phyloP scores from a whole-genome alignment of 2,888 invertebrate species.

The Selenia dentaria region DNA sequence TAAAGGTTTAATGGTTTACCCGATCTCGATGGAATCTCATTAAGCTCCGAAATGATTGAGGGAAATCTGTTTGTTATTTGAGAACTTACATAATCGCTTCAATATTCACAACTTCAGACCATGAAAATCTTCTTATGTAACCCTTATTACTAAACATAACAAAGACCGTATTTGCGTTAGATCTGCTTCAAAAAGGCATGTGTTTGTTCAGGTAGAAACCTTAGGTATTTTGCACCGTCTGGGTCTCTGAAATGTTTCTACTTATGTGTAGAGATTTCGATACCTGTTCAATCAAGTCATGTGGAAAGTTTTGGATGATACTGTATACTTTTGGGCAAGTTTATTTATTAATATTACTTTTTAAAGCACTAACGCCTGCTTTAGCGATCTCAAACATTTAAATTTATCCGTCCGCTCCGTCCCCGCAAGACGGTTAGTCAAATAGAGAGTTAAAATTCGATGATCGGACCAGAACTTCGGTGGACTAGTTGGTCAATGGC shows the following conservation, averaged over 20 bases:
- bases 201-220: slow-evolving; percentile 18
- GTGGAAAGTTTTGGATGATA: slow-evolving; percentile 7
- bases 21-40: slow-evolving; percentile 40
- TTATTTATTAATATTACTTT: too few relatives aligned
- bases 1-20: slow-evolving; percentile 30
- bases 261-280: slow-evolving; percentile 11
- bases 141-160: background rate
- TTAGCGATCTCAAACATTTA: too few relatives aligned
- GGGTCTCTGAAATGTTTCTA: slow-evolving; percentile 18
- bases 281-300: slow-evolving; percentile 5
- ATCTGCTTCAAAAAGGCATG: background rate
- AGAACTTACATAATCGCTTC: slow-evolving; percentile 22
- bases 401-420: too few relatives aligned
- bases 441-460: too few relatives aligned
- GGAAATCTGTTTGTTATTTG: slow-evolving; percentile 31
- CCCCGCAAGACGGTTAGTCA: too few relatives aligned
- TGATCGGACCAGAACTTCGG: too few relatives aligned
- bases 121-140: background rate
- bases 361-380: too few relatives aligned
- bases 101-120: slow-evolving; percentile 2
- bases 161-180: slow-evolving; percentile 4
- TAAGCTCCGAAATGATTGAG: slow-evolving; percentile 33
- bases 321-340: background rate
- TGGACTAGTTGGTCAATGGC: too few relatives aligned
- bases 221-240: slow-evolving; percentile 13